Evolutionary conservation across 2,113 vertebrate genomes (phyloP).

Genomic region (Romanogobio albipinnatus): DNA sequence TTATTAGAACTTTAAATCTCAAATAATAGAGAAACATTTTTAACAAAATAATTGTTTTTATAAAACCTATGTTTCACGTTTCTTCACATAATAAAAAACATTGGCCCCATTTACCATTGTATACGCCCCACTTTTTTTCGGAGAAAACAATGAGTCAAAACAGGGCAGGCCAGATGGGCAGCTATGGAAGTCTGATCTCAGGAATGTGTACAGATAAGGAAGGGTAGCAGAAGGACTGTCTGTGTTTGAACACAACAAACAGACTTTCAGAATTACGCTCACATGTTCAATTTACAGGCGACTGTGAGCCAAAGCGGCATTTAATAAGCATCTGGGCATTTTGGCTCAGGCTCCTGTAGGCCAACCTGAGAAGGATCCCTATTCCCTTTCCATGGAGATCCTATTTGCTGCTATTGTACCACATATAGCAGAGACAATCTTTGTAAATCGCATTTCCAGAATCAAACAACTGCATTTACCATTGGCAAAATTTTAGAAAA

Average conservation of each 20-base stretch:
- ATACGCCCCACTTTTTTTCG: no score
- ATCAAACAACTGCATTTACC: neutral
- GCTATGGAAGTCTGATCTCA: constrained; percentile 15
- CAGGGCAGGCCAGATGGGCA: neutral
- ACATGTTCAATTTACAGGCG: constrained; percentile 68
- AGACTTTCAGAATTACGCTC: constrained; percentile 68
- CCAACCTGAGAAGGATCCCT: constrained; percentile 50
- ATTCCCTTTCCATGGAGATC: neutral
- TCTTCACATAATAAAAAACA: no score
- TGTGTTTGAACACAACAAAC: constrained; percentile 65
- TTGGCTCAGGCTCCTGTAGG: constrained; percentile 62
- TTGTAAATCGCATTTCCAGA: neutral
- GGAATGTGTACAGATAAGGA: constrained; percentile 23
- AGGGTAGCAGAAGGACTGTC: constrained; percentile 61
- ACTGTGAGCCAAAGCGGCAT: constrained; percentile 64
- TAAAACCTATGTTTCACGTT: no score
- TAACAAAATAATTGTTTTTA: no score
- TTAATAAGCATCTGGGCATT: constrained; percentile 74
- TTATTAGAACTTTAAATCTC: no score
- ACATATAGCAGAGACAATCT: neutral
- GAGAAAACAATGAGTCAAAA: neutral
- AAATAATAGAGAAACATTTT: no score
- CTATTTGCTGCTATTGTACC: neutral
- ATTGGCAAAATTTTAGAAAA: neutral
- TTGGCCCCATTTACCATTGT: no score